These are phyloP conservation scores for Protophormia terraenovae DNA, from an alignment of 2,888 invertebrate genomes.

Conservation along the genomic window DNA sequence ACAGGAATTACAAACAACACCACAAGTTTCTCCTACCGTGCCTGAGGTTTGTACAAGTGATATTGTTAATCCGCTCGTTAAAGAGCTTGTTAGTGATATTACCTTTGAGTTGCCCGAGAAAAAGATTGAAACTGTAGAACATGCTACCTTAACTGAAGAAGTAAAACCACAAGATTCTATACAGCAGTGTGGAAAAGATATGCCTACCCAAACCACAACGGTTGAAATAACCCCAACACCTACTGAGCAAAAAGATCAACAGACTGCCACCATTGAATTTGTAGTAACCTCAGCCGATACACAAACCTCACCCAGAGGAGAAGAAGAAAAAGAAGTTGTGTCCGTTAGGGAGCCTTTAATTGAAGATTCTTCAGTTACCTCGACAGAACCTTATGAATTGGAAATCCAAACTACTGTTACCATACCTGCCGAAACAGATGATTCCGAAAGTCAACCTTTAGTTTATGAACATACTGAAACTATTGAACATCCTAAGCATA, in stretches of 20 bases:
- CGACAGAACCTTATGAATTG: conserved; percentile 80
- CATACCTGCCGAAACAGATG: conserved; percentile 82
- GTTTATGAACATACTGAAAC: conserved; percentile 78
- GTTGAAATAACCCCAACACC: conserved; percentile 69
- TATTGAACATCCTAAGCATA: conserved; percentile 75
- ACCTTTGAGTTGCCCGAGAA: conserved; percentile 74
- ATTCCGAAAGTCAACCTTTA: conserved; percentile 74
- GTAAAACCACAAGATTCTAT: conserved; percentile 70
- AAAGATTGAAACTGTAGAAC: conserved; percentile 71
- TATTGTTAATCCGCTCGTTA: conserved; percentile 78
- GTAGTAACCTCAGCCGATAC: conserved; percentile 73
- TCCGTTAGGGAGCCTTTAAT: conserved; percentile 66
- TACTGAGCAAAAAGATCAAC: conserved; percentile 70
- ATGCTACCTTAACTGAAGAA: conserved; percentile 75
- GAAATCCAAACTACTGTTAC: conserved; percentile 84
- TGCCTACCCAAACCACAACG: conserved; percentile 70
- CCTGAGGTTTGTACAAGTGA: conserved; percentile 73
- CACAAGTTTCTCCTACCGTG: conserved; percentile 72
- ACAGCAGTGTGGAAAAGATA: conserved; percentile 74
- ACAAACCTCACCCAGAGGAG: conserved; percentile 77
- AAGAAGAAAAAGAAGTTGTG: conserved; percentile 22
- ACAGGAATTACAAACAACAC: conserved; percentile 79
- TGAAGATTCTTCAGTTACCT: conserved; percentile 73
- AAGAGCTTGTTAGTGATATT: conserved; percentile 80
- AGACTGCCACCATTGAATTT: conserved; percentile 71